Evolutionary conservation across 2,888 invertebrate species (phyloP), one percentile per base, ranked within the genome.

Genomic region (Blera fallax): DNA sequence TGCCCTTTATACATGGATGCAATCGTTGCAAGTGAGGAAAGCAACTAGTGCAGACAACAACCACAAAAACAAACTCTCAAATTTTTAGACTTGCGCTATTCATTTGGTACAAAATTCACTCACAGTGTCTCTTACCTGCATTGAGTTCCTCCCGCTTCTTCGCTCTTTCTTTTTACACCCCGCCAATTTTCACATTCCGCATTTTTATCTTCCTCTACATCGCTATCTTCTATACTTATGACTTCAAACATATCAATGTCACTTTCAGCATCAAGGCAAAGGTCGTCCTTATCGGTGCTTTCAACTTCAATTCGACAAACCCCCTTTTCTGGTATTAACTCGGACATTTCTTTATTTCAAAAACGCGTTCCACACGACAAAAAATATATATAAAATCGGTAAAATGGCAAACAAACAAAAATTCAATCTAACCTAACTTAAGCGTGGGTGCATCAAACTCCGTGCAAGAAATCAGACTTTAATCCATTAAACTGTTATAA

Each of bases 361-460:
- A 14, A 67, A 5, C 8, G 24, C 50, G 32, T 29, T 54, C 43
- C 56, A 56, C 40, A 29, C 29, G 8, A 52, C 24, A 10, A 14
- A 14, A 10, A 27, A 8, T n/a, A n/a, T n/a, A n/a, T n/a, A n/a
- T n/a, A n/a, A n/a, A n/a, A n/a, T n/a, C n/a, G n/a, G n/a, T n/a
- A n/a, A n/a, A n/a, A n/a, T 5, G 10, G 5, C 50, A 50, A 29
- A 52, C 2, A 27, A 27, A 7, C 7, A 11, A 50, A 24, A 50
- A 16, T 14, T 8, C 10, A 18, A 11, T 3, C 11, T 32, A 56
- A 16, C 32, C 18, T 43, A 14, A 27, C 29, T 11, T n/a, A 45
- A n/a, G 0, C n/a, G 48, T 72, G 34, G 56, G 70, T 72, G 21
- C 45, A 16, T 34, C 24, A 45, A 72, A 58, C 21, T 34, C 29